Base-by-base conservation (phyloP, 1,140 invertebrate species). In the Drosophila quadrilineata region DNA sequence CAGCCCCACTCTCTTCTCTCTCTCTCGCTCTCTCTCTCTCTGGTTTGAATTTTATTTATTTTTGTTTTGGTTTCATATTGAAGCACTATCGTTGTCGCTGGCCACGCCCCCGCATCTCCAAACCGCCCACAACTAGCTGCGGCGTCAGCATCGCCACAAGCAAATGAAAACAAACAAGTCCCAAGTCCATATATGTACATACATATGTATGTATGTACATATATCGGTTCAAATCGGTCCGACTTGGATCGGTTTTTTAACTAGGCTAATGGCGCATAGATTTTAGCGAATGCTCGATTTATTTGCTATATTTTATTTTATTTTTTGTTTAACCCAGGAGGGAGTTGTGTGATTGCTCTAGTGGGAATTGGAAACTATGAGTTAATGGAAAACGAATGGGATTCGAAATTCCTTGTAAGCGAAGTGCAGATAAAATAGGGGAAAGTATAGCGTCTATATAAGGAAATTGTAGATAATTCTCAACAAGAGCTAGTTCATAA, bases 21-120 rank as follows among this genome's bases (percentile, higher is more conserved):
- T 43, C 16, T 19, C 36, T 22, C 12, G 5, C 12, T 35, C 16
- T n/a, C n/a, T n/a, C n/a, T n/a, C n/a, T n/a, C n/a, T n/a, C 16
- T 14, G 35, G 19, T 29, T 9, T 19, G 33, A n/a, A 70, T 67
- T 60, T 71, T 59, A 71, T 75, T 72, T 63, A 71, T 56, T 63
- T 58, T 41, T 56, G 45, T 68, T 68, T 56, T 56, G 48, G 43
- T 50, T 56, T 68, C 49, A 54, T 54, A 66, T 60, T 46, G 46
- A 35, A 43, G 54, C 54, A 65, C 21, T 58, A 58, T 65, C 53
- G 62, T n/a, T n/a, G n/a, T 26, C 36, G 41, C 16, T n/a, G 8
- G 10, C 40, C 22, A 26, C 26, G 10, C 22, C 29, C 22, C 29
- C 17, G 6, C 36, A 9, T 10, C 8, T 10, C 17, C 22, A 21